Evolutionary conservation across 2,888 invertebrate species (phyloP), one percentile per base, ranked within the genome.

Genomic region (Lithophane ornitopus): DNA sequence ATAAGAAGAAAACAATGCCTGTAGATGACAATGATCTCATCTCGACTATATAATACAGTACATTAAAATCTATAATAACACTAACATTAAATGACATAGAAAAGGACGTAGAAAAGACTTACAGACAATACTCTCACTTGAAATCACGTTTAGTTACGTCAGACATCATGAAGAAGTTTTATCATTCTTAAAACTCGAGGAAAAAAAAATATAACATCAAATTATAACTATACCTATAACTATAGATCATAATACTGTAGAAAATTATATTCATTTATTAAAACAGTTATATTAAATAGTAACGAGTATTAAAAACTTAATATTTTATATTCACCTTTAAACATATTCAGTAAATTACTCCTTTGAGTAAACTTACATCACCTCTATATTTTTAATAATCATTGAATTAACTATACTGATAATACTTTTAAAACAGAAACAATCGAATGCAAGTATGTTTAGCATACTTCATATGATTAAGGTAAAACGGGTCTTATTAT

Each of bases 1-100:
- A 34, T 49, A 26, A 61, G 56, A 77, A 77, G 63, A 63, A 58
- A 69, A 75, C 78, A 67, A 62, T 67, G 59, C 73, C 77, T 80
- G 77, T 80, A 82, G 78, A 85, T 61, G 78, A 76, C 81, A 76
- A 72, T 76, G 46, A 76, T 82, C 62, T 79, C 70, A 85, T 52
- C 66, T 72, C 41, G 41, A 76, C 59, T 46, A 78, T 66, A 78
- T 63, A 74, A 59, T 86, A 76, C 19, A 72, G n/a, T 67, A 79
- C 70, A 61, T 68, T 78, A 78, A 54, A 77, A 81, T 81, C 78
- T 85, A 86, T 85, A 82, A 89, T 92, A 96, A 96, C 94, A 92
- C 93, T 96, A 95, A 96, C 96, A 93, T 94, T 95, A 95, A 95
- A 95, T 91, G 92, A 93, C 94, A 94, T 95, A 95, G 96, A 96